Base-by-base conservation (phyloP, 1,140 invertebrate species). In the Helicoverpa armigera region DNA sequence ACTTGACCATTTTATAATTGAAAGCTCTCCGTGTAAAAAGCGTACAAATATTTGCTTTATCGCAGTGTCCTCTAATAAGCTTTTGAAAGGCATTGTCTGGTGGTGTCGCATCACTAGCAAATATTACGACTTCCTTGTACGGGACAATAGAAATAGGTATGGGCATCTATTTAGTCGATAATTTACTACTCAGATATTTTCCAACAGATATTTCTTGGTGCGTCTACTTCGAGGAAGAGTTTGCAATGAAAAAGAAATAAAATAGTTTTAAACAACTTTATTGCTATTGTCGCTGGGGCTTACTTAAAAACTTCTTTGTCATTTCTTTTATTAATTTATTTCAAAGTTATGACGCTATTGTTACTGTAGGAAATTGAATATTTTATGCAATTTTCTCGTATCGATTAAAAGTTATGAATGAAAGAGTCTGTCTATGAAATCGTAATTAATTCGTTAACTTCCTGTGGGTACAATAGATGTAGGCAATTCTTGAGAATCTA, bases 61-160 rank as follows among this genome's bases (percentile, higher is more conserved):
- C 18, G 18, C 4, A 43, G 58, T 43, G 61, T n/a, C 14, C 35
- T 65, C 43, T 43, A 1, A 51, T 3, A 69, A 23, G 50, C 16
- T 23, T 50, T 69, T 69, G 65, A 23, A 23, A 50, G 48, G 43
- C 43, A 51, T 69, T 69, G 43, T 69, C 48, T 69, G 11, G 61
- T 63, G 29, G 31, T 11, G 12, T 63, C 61, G 61, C 35, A 16
- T 63, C 61, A 63, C 61, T 23, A 50, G 50, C 61, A n/a, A 69
- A 69, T 51, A 14, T 69, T 18, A 69, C 65, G 65, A 69, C 48
- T 69, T 69, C 65, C 65, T 18, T 69, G 43, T 51, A 18, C 29
- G 18, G 16, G 16, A 69, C 16, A 69, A 69, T 69, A 51, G 43
- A 29, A 69, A 50, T 69, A 69, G 16, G 2, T 16, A 51, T 69